Evolutionary conservation across 2,797 vertebrate species (phyloP).

Genomic region (Gadopsis marmoratus): DNA sequence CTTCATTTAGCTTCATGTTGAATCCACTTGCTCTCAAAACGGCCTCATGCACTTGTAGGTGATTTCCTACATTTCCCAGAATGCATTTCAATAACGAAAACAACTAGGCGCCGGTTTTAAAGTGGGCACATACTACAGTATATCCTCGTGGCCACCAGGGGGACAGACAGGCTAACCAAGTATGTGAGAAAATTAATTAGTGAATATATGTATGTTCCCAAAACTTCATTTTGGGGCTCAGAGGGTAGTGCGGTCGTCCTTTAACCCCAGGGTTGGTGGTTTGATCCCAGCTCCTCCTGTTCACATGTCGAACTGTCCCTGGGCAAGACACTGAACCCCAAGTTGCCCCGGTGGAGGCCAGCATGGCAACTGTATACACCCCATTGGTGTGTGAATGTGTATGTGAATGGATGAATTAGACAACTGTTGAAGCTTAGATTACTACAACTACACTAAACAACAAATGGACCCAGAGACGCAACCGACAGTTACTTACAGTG

Average conservation of each 20-base stretch:
- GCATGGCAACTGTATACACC: no score
- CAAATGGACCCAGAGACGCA: slow-evolving; percentile 12
- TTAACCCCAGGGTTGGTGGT: no score
- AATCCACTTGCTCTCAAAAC: background rate
- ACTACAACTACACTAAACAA: background rate
- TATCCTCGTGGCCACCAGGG: background rate
- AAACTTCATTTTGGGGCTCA: no score
- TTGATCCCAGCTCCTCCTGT: no score
- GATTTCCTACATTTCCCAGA: slow-evolving; percentile 1
- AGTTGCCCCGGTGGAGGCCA: no score
- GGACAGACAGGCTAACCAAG: background rate
- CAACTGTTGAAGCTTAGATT: no score
- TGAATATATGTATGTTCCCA: no score
- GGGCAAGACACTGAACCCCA: no score
- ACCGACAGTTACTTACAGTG: background rate
- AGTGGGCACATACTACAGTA: background rate
- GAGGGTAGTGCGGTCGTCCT: no score
- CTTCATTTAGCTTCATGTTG: background rate
- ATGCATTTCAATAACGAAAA: slow-evolving; percentile 4
- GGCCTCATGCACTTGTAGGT: background rate
- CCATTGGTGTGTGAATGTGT: no score
- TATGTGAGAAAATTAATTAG: background rate
- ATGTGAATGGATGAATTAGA: no score
- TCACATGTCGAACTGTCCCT: no score
- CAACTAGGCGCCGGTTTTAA: background rate